phyloP scores from a whole-genome alignment of 2,113 vertebrate genomes.

The Crotalus horridus region DNA sequence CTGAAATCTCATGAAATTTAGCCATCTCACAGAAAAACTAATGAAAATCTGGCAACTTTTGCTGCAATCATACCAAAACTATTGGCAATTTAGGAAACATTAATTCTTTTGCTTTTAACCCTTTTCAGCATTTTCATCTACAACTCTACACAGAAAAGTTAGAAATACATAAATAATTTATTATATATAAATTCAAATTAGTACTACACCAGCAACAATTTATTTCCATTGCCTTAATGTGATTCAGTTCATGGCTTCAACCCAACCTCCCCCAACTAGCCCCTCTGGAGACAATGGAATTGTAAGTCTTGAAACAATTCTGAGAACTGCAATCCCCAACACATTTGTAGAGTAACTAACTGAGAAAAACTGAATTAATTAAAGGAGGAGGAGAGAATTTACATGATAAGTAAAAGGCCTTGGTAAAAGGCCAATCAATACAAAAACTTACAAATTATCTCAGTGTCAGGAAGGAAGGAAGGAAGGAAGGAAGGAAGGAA shows the following conservation, averaged over 20 bases:
- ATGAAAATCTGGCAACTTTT: background rate
- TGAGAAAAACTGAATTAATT: background rate
- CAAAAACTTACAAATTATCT: background rate
- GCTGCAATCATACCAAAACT: background rate
- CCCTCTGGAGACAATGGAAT: background rate
- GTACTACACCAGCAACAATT: background rate
- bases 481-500: background rate
- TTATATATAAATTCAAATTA: background rate
- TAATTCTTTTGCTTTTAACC: background rate
- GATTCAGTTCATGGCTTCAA: background rate
- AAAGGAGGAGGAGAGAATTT: background rate
- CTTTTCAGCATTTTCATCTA: background rate
- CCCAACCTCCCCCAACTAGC: background rate
- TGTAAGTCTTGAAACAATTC: background rate
- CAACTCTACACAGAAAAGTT: background rate
- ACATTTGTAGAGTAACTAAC: background rate
- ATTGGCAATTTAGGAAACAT: background rate
- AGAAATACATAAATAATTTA: background rate
- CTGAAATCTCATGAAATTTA: background rate
- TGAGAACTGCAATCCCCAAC: background rate
- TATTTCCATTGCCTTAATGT: background rate
- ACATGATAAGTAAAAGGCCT: background rate
- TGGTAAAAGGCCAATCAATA: background rate
- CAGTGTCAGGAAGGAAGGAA: background rate
- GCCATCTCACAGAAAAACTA: background rate